phyloP scores from a whole-genome alignment of 2,888 invertebrate genomes.

The Stratiomys singularior region DNA sequence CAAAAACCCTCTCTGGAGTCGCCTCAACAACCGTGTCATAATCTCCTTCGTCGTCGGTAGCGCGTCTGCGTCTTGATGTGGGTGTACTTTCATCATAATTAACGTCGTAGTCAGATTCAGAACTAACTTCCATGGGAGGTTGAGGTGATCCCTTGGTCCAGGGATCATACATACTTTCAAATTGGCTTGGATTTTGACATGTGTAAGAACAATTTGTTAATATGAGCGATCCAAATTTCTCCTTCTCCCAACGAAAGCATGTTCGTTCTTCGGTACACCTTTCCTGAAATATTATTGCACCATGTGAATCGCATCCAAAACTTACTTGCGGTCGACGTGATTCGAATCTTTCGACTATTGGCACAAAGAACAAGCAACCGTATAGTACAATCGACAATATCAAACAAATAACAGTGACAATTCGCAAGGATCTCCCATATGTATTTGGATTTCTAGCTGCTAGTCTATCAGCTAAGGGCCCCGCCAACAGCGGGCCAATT shows the following conservation, averaged over 20 bases:
- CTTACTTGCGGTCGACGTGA: constrained; percentile 71
- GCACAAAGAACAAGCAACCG: constrained; percentile 74
- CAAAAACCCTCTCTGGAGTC: constrained; percentile 56
- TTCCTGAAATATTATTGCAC: constrained; percentile 79
- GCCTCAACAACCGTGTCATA: background rate
- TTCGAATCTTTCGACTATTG: constrained; percentile 72
- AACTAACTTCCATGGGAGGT: constrained; percentile 62
- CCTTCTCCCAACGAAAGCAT: constrained; percentile 75
- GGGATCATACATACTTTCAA: constrained; percentile 62
- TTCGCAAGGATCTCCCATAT: constrained; percentile 74
- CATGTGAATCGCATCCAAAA: constrained; percentile 77
- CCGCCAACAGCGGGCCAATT: constrained; percentile 80
- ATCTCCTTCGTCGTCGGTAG: constrained; percentile 10
- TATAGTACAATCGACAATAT: constrained; percentile 77
- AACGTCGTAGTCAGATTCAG: constrained; percentile 59
- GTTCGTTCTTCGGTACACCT: constrained; percentile 74
- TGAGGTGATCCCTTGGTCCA: constrained; percentile 61
- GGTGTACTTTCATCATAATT: constrained; percentile 64
- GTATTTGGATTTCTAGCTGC: constrained; percentile 62
- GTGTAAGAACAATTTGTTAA: constrained; percentile 78
- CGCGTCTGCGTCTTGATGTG: constrained; percentile 55
- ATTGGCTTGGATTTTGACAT: constrained; percentile 68
- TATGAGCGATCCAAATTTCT: constrained; percentile 73
- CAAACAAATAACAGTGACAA: constrained; percentile 75
- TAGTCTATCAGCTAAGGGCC: constrained; percentile 77